Conservation (phyloP, 35 echinoderm and acorn worm species). For the Patiria miniata region DNA sequence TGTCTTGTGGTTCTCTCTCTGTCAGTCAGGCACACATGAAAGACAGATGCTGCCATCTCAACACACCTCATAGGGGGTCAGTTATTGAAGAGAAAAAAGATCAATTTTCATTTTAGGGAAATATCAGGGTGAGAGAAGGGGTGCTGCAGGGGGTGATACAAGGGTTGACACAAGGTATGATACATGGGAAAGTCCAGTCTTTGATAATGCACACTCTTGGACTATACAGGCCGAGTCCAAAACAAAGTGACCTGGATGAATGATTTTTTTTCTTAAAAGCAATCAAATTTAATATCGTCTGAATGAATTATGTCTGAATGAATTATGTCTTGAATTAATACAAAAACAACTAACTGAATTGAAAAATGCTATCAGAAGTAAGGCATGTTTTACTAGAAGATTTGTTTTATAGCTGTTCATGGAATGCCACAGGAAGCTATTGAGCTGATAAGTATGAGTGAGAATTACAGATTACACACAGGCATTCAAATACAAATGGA, state of each 20-base stretch:
- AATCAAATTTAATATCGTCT: neutral
- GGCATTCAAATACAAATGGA: too few species aligned
- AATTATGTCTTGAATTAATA: too few species aligned
- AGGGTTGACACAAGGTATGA: neutral
- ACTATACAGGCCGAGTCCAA: neutral
- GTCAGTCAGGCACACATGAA: neutral
- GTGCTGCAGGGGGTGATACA: neutral
- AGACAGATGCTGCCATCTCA: neutral
- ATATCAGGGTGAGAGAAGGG: neutral
- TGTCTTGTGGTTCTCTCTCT: neutral
- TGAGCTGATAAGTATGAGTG: too few species aligned
- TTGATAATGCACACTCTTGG: neutral
- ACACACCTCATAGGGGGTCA: neutral
- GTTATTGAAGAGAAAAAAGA: neutral
- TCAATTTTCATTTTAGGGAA: slow-evolving; percentile 1
- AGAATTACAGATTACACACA: too few species aligned
- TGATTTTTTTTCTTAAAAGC: neutral
- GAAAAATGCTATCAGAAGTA: too few species aligned
- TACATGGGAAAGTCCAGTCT: neutral
- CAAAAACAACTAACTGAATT: too few species aligned
- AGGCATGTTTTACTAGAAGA: too few species aligned
- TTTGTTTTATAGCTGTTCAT: too few species aligned
- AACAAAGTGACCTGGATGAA: too few species aligned
- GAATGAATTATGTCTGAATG: too few species aligned
- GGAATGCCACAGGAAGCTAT: too few species aligned